These are phyloP conservation scores for Uria aalge DNA, from an alignment of 2,113 vertebrate genomes.

Conservation along the genomic window DNA sequence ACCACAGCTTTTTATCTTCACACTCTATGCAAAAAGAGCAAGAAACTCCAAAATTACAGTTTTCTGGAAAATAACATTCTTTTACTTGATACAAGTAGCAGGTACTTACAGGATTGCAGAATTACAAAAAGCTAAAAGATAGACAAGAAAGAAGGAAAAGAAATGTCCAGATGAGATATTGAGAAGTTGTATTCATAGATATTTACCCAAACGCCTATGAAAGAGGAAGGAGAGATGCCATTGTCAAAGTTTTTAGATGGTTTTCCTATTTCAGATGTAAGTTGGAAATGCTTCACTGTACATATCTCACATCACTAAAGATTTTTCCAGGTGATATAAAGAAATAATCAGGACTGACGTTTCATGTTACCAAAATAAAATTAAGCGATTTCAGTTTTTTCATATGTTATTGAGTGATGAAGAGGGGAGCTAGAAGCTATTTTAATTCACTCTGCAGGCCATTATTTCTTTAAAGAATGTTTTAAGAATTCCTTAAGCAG, in stretches of 20 bases:
- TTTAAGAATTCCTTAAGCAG: neutral
- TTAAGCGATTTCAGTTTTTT: neutral
- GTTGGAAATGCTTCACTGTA: neutral
- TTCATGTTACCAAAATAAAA: neutral
- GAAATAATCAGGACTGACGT: neutral
- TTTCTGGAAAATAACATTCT: neutral
- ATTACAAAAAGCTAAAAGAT: neutral
- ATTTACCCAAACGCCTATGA: neutral
- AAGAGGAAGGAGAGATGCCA: neutral
- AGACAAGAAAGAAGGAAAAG: neutral
- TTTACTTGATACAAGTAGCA: neutral
- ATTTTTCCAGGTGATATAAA: neutral
- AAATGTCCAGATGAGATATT: neutral
- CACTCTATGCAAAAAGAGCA: neutral
- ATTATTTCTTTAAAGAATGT: neutral
- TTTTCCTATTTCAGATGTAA: neutral
- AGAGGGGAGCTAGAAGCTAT: neutral
- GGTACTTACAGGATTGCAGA: neutral
- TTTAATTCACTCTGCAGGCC: neutral
- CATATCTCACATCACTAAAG: neutral
- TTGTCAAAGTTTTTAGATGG: accelerated
- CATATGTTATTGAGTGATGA: neutral
- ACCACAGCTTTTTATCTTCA: neutral
- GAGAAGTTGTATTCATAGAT: neutral
- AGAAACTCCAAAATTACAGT: neutral